Base-by-base conservation (phyloP, 35 echinoderm and acorn worm species). In the Heliocidaris tuberculata region DNA sequence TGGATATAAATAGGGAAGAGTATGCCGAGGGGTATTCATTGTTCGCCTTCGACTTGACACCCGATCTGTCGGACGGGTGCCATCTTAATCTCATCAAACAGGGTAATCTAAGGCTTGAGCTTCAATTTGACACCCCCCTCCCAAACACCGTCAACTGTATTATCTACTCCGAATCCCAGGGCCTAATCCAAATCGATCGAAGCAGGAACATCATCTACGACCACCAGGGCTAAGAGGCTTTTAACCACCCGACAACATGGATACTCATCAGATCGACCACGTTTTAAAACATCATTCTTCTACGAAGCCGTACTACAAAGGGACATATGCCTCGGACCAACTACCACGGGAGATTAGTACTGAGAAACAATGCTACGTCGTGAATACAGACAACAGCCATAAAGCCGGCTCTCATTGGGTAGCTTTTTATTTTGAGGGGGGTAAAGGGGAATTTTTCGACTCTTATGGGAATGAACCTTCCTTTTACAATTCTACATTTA, bases 291-390 rank as follows among this genome's bases (percentile, higher is more conserved):
- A n/a, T n/a, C n/a, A 95, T 32, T 27, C 21, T 32, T 19, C 70
- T 29, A 93, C 59, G 32, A 11, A 86, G 48, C 13, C 16, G 0
- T 47, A 93, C 13, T 97, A 96, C 91, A 32, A 88, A 59, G 95
- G 95, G 4, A 93, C 95, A 7, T 97, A 85, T 94, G 78, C 96
- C 31, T 94, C 59, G n/a, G 93, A 96, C 89, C 35, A 78, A 52
- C 47, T 96, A n/a, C 31, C 56, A n/a, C 88, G 30, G 2, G 49
- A 88, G 6, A 59, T 78, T 15, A 31, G 27, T 5, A 85, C 27
- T 2, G 31, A 50, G 9, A 95, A 65, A 54, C 78, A 49, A 19
- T 71, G 31, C 31, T 95, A 52, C 60, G 85, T 95, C 19, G 90
- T 85, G 7, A 95, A 95, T 31, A 86, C 78, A 5, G 95, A 95